A percentile compares a stretch with the other conserved stretches of the same genome.
phyloP scores from a whole-genome alignment of 2,113 vertebrate species.

The Passer montanus region DNA sequence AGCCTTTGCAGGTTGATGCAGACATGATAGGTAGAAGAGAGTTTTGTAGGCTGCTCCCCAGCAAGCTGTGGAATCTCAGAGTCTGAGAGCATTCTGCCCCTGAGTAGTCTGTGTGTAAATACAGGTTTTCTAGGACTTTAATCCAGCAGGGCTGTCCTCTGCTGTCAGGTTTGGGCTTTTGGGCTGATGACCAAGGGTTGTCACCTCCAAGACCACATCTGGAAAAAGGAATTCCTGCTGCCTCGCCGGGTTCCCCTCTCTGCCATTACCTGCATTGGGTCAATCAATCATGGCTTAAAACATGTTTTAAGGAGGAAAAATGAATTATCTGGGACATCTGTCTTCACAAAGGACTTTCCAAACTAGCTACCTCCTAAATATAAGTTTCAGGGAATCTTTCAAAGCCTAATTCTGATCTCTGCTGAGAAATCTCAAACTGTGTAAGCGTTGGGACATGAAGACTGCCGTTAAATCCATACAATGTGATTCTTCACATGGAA shows the following conservation, averaged over 20 bases:
- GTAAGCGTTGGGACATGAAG: not conserved
- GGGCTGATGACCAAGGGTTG: not conserved
- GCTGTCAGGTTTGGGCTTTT: not conserved
- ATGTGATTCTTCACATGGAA: not conserved
- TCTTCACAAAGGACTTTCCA: not conserved
- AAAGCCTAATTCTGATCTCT: not conserved
- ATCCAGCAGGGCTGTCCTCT: not conserved
- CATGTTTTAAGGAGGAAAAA: not conserved
- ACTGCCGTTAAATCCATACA: not conserved
- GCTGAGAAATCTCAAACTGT: not conserved
- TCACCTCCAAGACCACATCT: not conserved
- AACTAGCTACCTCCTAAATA: not conserved
- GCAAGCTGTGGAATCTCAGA: not conserved
- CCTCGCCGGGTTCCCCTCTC: not conserved
- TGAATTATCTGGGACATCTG: not conserved
- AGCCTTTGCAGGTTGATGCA: not conserved
- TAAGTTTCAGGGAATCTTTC: not conserved
- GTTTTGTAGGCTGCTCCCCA: not conserved
- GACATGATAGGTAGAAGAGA: fast-evolving
- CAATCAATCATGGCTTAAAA: not conserved
- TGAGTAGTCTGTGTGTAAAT: not conserved
- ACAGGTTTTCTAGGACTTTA: not conserved
- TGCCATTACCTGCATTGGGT: not conserved
- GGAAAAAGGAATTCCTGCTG: not conserved
- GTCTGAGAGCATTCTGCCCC: not conserved